These are phyloP conservation scores for Sitobion miscanthi DNA, from an alignment of 1,140 invertebrate genomes.

Conservation along the genomic window DNA sequence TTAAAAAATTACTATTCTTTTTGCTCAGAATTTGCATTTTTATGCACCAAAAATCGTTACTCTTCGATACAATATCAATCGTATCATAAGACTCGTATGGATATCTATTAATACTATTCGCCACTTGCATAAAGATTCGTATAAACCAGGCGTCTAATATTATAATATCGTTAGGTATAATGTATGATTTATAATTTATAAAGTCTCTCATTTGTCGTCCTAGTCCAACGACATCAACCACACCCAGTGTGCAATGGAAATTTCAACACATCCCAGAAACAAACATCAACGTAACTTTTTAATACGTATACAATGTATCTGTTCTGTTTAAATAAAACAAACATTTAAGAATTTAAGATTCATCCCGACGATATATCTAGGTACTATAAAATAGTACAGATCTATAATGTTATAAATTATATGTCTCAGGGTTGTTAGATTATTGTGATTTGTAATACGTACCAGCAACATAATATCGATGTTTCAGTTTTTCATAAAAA, in stretches of 20 bases:
- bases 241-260: not conserved
- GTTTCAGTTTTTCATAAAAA: not conserved
- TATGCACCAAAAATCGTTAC: too few relatives aligned
- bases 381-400: not conserved
- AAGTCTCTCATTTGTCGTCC: too few relatives aligned
- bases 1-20: too few relatives aligned
- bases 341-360: not conserved
- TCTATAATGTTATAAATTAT: not conserved
- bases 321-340: not conserved
- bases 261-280: not conserved
- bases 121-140: too few relatives aligned
- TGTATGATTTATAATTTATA: too few relatives aligned
- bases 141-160: too few relatives aligned
- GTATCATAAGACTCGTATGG: too few relatives aligned
- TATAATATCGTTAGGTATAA: too few relatives aligned
- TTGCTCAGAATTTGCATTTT: too few relatives aligned
- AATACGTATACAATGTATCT: not conserved
- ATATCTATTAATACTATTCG: too few relatives aligned
- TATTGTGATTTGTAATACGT: not conserved
- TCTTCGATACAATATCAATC: too few relatives aligned
- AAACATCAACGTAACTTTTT: constrained; percentile 2
- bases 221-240: too few relatives aligned
- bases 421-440: not conserved
- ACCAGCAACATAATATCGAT: not conserved
- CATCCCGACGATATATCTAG: not conserved